Conservation (phyloP, 2,113 vertebrate genomes). For the Microcebus griseorufus region DNA sequence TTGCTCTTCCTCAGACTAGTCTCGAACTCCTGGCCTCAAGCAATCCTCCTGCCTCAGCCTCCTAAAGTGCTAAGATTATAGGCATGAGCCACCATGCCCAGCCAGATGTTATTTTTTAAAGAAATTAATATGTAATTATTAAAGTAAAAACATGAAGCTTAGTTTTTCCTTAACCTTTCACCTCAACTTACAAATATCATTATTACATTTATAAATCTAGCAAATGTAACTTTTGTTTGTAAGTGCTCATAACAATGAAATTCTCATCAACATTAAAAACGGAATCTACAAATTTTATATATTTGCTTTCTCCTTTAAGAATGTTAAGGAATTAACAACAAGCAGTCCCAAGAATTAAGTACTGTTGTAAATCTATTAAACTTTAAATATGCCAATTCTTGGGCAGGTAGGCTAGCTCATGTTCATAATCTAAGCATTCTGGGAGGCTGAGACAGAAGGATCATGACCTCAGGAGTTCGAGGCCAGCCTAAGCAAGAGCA, state of each 20-base stretch:
- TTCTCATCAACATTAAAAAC: neutral
- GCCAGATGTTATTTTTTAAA: no score
- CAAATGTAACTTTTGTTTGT: neutral
- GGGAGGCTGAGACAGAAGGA: no score
- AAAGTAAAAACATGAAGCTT: neutral
- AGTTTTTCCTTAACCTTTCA: neutral
- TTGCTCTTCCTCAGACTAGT: no score
- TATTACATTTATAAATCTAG: neutral
- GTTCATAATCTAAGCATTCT: no score
- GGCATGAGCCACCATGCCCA: no score
- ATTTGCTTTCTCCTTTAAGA: slow-evolving; percentile 33
- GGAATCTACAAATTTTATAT: neutral
- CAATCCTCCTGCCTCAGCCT: no score
- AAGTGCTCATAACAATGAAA: neutral
- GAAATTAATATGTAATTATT: neutral
- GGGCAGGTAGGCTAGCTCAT: no score
- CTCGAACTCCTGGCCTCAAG: no score
- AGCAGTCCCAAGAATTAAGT: neutral
- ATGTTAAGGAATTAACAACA: neutral
- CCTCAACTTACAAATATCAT: neutral
- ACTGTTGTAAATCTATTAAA: neutral
- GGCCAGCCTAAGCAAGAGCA: no score
- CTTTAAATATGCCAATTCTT: neutral
- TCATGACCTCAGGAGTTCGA: no score
- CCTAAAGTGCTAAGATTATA: no score